phyloP scores from a whole-genome alignment of 2,113 vertebrate species.

The Pseudopodoces humilis region DNA sequence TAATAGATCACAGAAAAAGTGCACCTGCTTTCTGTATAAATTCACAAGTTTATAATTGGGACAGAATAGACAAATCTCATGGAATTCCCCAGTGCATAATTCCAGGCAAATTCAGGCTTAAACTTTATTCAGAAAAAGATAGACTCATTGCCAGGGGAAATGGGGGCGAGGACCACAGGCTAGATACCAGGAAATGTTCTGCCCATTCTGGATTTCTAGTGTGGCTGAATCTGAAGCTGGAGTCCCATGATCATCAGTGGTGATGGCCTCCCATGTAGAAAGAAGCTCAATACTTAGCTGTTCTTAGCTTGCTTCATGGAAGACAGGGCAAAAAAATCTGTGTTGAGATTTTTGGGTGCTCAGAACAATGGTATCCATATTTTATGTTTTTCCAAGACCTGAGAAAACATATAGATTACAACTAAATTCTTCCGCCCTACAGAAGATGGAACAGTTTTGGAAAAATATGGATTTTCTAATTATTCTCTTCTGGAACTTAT shows the following conservation, averaged over 20 bases:
- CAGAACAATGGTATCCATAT: neutral
- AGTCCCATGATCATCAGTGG: neutral
- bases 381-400: neutral
- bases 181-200: neutral
- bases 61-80: neutral
- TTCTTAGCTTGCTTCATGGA: neutral
- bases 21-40: slow-evolving; percentile 23
- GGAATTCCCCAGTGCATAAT: neutral
- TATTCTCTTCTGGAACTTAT: neutral
- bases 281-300: neutral
- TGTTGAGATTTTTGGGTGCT: neutral
- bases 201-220: neutral
- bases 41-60: neutral
- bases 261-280: too few relatives aligned
- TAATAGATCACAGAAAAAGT: neutral
- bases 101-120: neutral
- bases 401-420: neutral
- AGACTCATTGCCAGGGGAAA: neutral
- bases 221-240: neutral
- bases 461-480: neutral
- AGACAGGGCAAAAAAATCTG: neutral
- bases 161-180: neutral
- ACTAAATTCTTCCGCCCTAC: neutral
- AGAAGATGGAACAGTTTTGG: neutral
- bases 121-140: neutral